phyloP scores from a whole-genome alignment of 2,888 invertebrate species.

The Cybosia mesomella region DNA sequence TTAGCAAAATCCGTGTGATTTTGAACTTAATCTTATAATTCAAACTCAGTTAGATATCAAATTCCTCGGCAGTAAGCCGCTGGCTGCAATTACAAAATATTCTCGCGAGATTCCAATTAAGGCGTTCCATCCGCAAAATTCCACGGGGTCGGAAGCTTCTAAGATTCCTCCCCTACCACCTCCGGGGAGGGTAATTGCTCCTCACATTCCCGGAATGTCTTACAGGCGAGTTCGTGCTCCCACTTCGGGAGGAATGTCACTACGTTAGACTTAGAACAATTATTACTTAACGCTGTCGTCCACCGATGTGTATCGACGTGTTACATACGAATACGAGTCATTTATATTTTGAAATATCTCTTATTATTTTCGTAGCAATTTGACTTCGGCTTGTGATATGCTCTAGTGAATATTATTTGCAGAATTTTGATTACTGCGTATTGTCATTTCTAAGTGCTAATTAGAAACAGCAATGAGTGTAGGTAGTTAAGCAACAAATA shows the following conservation, averaged over 20 bases:
- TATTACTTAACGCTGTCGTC: slow-evolving; percentile 40
- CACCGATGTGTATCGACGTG: slow-evolving; percentile 35
- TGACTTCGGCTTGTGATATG: slow-evolving; percentile 14
- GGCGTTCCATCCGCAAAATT: slow-evolving; percentile 84
- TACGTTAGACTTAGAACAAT: slow-evolving; percentile 43
- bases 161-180: slow-evolving; percentile 63
- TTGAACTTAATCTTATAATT: slow-evolving; percentile 37
- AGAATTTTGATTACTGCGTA: slow-evolving; percentile 2
- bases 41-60: slow-evolving; percentile 43
- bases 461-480: slow-evolving; percentile 23
- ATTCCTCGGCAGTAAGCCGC: slow-evolving; percentile 46
- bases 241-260: slow-evolving; percentile 54
- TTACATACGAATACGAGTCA: slow-evolving; percentile 32
- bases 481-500: slow-evolving; percentile 24
- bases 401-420: slow-evolving; percentile 19
- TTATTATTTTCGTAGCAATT: slow-evolving; percentile 12
- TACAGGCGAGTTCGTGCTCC: slow-evolving; percentile 64
- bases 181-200: slow-evolving; percentile 61
- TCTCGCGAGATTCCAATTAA: slow-evolving; percentile 83
- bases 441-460: slow-evolving; percentile 19
- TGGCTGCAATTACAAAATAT: slow-evolving; percentile 82
- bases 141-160: slow-evolving; percentile 78
- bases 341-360: slow-evolving; percentile 17
- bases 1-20: slow-evolving; percentile 21
- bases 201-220: slow-evolving; percentile 78